A percentile compares a stretch with the other conserved stretches of the same genome.
Evolutionary conservation across 2,797 vertebrate genomes (phyloP).

Genomic region (Micromesistius poutassou): DNA sequence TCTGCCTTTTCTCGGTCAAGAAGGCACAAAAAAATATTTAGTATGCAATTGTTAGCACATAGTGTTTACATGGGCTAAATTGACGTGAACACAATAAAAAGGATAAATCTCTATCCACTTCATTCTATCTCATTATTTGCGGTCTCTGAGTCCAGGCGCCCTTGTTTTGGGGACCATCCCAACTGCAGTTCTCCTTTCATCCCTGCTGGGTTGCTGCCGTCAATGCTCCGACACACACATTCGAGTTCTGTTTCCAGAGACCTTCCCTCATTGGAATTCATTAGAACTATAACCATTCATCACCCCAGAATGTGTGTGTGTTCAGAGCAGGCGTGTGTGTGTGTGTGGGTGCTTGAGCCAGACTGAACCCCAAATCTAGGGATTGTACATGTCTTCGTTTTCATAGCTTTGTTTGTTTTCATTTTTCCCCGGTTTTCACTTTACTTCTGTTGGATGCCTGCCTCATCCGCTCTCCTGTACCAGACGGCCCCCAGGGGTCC

Average conservation of each 20-base stretch:
- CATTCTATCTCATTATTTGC: not conserved
- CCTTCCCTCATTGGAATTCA: constrained; percentile 49
- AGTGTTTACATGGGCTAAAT: no score
- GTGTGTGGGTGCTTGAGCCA: not conserved
- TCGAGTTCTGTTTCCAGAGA: constrained; percentile 63
- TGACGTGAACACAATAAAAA: no score
- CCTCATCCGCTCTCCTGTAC: not conserved
- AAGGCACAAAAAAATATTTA: no score
- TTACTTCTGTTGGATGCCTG: not conserved
- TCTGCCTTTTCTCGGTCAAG: no score
- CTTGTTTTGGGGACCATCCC: not conserved
- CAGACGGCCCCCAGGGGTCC: not conserved
- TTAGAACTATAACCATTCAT: constrained; percentile 60
- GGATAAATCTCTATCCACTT: not conserved
- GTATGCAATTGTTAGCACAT: no score
- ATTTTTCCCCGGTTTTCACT: not conserved
- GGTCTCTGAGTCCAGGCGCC: not conserved
- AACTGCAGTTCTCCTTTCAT: not conserved
- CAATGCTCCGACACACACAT: constrained; percentile 29
- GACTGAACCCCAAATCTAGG: not conserved
- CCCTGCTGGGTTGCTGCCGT: constrained; percentile 14
- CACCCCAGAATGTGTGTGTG: constrained; percentile 23
- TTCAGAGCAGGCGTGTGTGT: not conserved
- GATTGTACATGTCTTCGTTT: not conserved
- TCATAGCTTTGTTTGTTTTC: not conserved